phyloP scores from a whole-genome alignment of 92 coral and sea anemone genomes.

The Zoanthus sansibaricus region DNA sequence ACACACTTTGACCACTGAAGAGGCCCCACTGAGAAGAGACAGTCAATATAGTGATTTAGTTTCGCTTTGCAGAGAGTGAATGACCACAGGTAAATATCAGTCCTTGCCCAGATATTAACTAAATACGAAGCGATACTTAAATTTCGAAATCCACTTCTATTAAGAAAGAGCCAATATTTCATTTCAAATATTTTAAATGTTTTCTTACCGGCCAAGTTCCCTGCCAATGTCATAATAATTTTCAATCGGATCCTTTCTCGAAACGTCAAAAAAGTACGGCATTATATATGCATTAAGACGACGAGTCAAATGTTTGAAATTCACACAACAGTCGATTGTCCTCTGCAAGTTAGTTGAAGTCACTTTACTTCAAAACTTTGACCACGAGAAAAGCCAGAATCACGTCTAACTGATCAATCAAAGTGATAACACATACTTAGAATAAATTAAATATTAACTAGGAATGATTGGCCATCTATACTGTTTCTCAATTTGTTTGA shows the following conservation, averaged over 20 bases:
- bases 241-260: slow-evolving; percentile 86
- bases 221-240: slow-evolving; percentile 75
- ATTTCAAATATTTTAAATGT: neutral
- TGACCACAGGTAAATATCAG: neutral
- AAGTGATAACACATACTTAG: slow-evolving; percentile 44
- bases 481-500: slow-evolving; percentile 13
- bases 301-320: neutral
- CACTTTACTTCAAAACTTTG: neutral
- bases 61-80: neutral
- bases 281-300: slow-evolving; percentile 30
- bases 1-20: slow-evolving; percentile 86
- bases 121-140: neutral
- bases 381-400: neutral
- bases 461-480: slow-evolving; percentile 29
- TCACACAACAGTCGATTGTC: neutral
- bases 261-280: slow-evolving; percentile 74
- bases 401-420: slow-evolving; percentile 42
- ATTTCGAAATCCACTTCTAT: slow-evolving; percentile 19
- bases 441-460: slow-evolving; percentile 89
- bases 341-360: neutral
- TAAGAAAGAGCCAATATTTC: neutral
- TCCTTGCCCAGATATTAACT: slow-evolving; percentile 32
- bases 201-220: slow-evolving; percentile 80
- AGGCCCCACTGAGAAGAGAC: slow-evolving; percentile 85
- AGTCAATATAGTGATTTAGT: slow-evolving; percentile 11